Percentiles rank a stretch among this genome's conserved stretches.
These are phyloP conservation scores for Macroramphosus scolopax DNA, from an alignment of 2,797 vertebrate genomes.

Conservation along the genomic window DNA sequence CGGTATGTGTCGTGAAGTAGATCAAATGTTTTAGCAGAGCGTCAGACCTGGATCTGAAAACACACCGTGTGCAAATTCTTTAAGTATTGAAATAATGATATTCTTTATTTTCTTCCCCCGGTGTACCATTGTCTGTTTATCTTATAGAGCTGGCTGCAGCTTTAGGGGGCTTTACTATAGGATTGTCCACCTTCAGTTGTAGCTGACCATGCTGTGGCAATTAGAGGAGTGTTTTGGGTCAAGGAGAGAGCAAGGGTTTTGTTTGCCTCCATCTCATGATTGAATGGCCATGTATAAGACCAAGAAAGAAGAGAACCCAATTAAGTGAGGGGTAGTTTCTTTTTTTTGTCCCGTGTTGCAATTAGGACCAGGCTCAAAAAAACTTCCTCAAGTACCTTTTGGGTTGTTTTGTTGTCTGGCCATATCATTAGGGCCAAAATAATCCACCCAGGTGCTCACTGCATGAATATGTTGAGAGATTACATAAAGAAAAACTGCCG, in stretches of 20 bases:
- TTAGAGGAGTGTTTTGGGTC: conserved; percentile 77
- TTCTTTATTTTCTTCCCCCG: conserved; percentile 12
- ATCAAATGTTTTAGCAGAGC: background rate
- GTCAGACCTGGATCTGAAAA: no score
- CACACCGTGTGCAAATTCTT: background rate
- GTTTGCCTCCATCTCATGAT: conserved; percentile 76
- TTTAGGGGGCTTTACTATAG: conserved; percentile 36
- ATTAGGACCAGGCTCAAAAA: conserved; percentile 73
- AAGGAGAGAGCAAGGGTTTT: conserved; percentile 76
- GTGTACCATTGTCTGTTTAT: conserved; percentile 38
- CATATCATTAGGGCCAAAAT: conserved; percentile 77
- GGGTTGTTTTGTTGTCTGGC: conserved; percentile 74
- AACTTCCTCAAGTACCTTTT: conserved; percentile 72
- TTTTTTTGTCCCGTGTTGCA: conserved; percentile 75
- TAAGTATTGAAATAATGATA: conserved; percentile 16
- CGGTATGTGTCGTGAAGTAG: no score
- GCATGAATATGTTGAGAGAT: conserved; percentile 61
- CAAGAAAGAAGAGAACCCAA: conserved; percentile 79
- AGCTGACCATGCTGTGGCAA: conserved; percentile 68
- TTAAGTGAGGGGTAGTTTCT: conserved; percentile 72
- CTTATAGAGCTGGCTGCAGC: conserved; percentile 23
- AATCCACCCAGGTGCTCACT: conserved; percentile 73
- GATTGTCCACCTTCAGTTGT: conserved; percentile 55
- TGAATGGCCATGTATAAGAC: conserved; percentile 74
- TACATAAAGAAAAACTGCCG: conserved; percentile 61